Percentiles rank a stretch among this genome's conserved stretches.
Evolutionary conservation across 2,888 invertebrate genomes (phyloP).

Genomic region (Caenorhabditis virilis): DNA sequence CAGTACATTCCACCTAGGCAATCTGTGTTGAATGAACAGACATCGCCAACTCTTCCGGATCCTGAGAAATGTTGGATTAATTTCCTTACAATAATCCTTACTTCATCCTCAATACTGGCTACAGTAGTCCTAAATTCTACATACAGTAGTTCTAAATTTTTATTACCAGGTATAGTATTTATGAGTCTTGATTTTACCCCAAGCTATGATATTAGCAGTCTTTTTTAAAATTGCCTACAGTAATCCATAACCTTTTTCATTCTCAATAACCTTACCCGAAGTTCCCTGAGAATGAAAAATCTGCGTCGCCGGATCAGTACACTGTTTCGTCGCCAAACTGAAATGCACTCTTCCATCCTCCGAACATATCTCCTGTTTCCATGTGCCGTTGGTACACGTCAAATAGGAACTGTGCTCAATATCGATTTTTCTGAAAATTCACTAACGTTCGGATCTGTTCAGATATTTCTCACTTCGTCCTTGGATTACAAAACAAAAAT

Average conservation of each 20-base stretch:
- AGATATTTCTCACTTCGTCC: conserved; percentile 40
- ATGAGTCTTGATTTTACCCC: too few species aligned
- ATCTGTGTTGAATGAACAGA: conserved; percentile 59
- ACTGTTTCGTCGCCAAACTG: conserved; percentile 25
- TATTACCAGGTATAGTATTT: too few species aligned
- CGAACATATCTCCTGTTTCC: conserved; percentile 44
- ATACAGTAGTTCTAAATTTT: too few species aligned
- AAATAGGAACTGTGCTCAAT: conserved; percentile 43
- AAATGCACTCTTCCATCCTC: conserved; percentile 40
- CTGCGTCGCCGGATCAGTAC: conserved; percentile 40
- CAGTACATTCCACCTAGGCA: conserved; percentile 60
- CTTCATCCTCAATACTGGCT: too few species aligned
- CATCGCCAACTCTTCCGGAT: conserved; percentile 55
- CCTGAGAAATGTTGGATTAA: conserved; percentile 38
- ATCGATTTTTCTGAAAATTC: conserved; percentile 42
- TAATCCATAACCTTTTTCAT: background rate
- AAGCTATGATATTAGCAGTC: too few species aligned
- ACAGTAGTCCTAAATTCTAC: too few species aligned
- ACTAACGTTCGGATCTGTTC: background rate
- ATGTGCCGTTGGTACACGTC: conserved; percentile 32
- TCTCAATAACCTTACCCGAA: conserved; percentile 37
- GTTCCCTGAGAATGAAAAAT: conserved; percentile 48
- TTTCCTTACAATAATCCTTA: background rate
- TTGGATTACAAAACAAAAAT: conserved; percentile 47
- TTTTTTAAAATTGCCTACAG: too few species aligned